phyloP scores from a whole-genome alignment of 2,888 invertebrate genomes.

The Orthosia cruda region DNA sequence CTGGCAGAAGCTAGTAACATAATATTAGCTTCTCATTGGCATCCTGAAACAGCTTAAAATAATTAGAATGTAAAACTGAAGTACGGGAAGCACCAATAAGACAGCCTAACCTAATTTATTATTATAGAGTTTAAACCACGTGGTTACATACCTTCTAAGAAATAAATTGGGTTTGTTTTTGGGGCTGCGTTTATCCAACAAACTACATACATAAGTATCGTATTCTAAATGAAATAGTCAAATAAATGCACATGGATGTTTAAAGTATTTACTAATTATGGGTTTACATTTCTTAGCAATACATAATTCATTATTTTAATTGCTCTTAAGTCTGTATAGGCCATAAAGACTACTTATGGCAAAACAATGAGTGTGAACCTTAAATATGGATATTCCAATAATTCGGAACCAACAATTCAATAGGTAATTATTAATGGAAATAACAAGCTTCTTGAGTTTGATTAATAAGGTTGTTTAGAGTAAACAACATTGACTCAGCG shows the following conservation, averaged over 20 bases:
- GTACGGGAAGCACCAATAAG: not conserved
- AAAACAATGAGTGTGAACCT: not conserved
- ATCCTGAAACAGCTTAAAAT: not conserved
- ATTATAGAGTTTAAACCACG: not conserved
- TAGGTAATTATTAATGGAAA: not conserved
- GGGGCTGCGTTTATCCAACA: not conserved
- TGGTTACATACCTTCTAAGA: not conserved
- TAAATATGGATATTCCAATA: conserved; percentile 2
- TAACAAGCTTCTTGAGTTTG: conserved; percentile 16
- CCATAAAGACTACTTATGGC: not conserved
- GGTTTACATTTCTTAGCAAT: not conserved
- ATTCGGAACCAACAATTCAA: conserved; percentile 2
- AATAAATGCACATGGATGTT: not conserved
- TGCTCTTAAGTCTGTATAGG: not conserved
- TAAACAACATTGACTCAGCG: conserved; percentile 45
- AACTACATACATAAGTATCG: not conserved
- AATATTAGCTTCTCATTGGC: not conserved
- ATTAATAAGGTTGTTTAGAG: not conserved
- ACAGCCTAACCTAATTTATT: not conserved
- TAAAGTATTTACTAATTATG: not conserved
- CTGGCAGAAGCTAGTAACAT: not conserved
- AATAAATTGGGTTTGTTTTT: not conserved
- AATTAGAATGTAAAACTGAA: not conserved
- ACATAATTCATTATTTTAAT: conserved; percentile 1
- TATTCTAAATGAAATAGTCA: not conserved